Evolutionary conservation across 2,888 invertebrate species (phyloP).

Genomic region (Cynaeus angustus): DNA sequence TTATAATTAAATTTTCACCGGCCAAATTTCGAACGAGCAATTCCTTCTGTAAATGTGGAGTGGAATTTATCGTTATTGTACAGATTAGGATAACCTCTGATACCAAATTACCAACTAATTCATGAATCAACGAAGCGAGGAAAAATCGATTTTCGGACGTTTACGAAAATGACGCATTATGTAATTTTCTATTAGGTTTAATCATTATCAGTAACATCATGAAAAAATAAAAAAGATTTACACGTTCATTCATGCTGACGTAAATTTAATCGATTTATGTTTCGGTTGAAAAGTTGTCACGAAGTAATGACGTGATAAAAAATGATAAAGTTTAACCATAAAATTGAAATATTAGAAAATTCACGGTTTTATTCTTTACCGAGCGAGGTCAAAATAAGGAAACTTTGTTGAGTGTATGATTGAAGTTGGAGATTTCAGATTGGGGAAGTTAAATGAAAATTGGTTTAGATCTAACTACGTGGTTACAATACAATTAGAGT

Average conservation of each 20-base stretch:
- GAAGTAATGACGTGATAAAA: background rate
- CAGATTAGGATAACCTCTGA: background rate
- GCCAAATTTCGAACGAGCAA: slow-evolving; percentile 21
- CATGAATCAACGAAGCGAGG: no score
- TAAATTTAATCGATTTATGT: background rate
- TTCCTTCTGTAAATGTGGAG: slow-evolving; percentile 9
- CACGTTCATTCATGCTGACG: background rate
- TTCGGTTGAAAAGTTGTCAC: background rate
- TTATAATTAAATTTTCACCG: slow-evolving; percentile 45
- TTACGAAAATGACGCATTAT: background rate
- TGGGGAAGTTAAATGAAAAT: no score
- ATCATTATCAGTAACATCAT: background rate
- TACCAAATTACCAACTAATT: background rate
- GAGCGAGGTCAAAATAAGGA: no score
- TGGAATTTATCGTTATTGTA: slow-evolving; percentile 11
- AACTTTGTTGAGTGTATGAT: no score
- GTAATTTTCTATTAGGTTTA: background rate
- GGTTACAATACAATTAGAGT: no score
- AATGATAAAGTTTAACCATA: background rate
- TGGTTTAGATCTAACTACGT: no score
- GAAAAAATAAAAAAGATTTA: background rate
- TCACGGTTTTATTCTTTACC: no score
- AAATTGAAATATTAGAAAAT: no score
- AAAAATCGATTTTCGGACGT: background rate
- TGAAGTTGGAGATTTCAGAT: no score